phyloP scores from a whole-genome alignment of 2,113 vertebrate species.

The Thalassoma bifasciatum region DNA sequence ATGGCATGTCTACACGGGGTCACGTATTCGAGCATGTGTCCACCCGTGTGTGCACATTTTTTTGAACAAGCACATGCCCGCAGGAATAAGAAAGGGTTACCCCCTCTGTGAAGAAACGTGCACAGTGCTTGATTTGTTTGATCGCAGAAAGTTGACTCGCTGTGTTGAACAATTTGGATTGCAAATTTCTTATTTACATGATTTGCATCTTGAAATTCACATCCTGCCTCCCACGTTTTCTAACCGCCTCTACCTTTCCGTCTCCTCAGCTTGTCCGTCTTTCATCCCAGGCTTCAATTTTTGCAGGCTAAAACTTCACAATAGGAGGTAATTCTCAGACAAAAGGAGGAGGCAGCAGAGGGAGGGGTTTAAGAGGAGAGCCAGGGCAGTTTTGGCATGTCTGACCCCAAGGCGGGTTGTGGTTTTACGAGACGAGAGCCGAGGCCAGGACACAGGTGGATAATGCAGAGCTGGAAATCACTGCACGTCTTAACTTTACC shows the following conservation, averaged over 20 bases:
- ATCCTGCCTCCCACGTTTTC: slow-evolving; percentile 36
- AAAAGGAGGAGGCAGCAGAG: slow-evolving; percentile 1
- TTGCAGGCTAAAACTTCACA: slow-evolving; percentile 1
- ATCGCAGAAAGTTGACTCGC: slow-evolving; percentile 29
- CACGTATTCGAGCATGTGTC: slow-evolving; percentile 48
- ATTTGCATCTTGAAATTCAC: slow-evolving; percentile 41
- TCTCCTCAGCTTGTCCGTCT: slow-evolving; percentile 3
- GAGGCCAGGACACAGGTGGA: slow-evolving; percentile 53
- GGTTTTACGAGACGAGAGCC: slow-evolving; percentile 29
- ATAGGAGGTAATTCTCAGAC: slow-evolving; percentile 1
- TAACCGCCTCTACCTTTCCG: slow-evolving; percentile 1
- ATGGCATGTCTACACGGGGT: slow-evolving; percentile 61
- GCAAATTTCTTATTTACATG: slow-evolving; percentile 68
- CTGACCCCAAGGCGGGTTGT: slow-evolving; percentile 36
- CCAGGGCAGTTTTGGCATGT: slow-evolving; percentile 10
- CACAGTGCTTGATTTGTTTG: slow-evolving; percentile 38
- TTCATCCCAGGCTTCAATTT: slow-evolving; percentile 19
- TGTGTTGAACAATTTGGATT: slow-evolving; percentile 55
- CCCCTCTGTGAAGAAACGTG: not conserved
- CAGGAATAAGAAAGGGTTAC: not conserved
- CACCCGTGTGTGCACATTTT: slow-evolving; percentile 1
- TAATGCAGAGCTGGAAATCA: slow-evolving; percentile 19
- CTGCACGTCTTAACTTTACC: slow-evolving; percentile 25
- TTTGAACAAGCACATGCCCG: not conserved
- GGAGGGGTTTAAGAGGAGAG: slow-evolving; percentile 6